Evolutionary conservation across 2,113 vertebrate species (phyloP).

Genomic region (Chaenocephalus aceratus): DNA sequence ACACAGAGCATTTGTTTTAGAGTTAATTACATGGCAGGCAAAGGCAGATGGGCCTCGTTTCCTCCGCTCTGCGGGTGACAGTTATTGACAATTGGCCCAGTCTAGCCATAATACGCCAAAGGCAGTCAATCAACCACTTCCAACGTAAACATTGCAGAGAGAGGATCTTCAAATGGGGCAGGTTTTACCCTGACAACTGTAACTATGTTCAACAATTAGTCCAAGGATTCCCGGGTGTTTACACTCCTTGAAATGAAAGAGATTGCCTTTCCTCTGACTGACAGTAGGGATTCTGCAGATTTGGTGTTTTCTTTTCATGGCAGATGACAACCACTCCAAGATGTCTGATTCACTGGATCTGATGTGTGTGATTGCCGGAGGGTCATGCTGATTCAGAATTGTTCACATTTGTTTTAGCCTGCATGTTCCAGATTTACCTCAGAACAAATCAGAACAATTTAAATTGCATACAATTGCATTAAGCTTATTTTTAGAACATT

Average conservation of each 20-base stretch:
- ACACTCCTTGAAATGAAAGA: conserved; percentile 63
- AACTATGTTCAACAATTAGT: conserved; percentile 83
- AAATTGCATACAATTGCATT: neutral
- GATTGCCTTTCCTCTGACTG: conserved; percentile 51
- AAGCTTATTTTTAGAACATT: neutral
- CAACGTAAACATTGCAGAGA: conserved; percentile 73
- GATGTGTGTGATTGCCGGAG: conserved; percentile 26
- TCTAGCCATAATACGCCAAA: conserved; percentile 83
- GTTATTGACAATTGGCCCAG: conserved; percentile 78
- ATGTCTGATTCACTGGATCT: neutral
- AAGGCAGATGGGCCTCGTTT: conserved; percentile 61
- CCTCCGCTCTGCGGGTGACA: conserved; percentile 71
- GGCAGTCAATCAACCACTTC: conserved; percentile 72
- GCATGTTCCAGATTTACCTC: conserved; percentile 1
- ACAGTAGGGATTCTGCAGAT: conserved; percentile 52
- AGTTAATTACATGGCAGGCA: conserved; percentile 74
- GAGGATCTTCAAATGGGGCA: conserved; percentile 54
- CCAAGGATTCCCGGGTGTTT: conserved; percentile 62
- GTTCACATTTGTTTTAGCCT: conserved; percentile 4
- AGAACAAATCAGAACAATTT: conserved; percentile 1
- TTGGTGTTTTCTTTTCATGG: conserved; percentile 65
- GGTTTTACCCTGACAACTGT: conserved; percentile 81
- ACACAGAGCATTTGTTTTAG: conserved; percentile 70
- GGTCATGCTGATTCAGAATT: neutral
- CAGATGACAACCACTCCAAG: conserved; percentile 33